Base-by-base conservation (phyloP, 53 echinoderm and acorn worm genomes). In the Glandiceps talaboti region DNA sequence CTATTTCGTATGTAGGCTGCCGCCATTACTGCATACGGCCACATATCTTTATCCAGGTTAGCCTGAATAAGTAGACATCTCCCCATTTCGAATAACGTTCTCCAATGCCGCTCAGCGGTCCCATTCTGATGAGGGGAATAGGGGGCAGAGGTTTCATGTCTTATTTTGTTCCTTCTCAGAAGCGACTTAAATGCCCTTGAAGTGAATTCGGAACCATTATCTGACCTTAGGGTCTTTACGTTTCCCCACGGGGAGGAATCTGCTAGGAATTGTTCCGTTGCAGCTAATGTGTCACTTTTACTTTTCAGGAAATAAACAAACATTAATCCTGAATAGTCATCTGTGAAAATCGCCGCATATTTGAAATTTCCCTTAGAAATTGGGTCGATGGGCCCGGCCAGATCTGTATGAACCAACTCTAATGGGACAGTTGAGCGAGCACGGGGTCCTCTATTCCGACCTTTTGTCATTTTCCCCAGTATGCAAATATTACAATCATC, bases 61-160 rank as follows among this genome's bases (percentile, higher is more conserved):
- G 82, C 73, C 27, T 82, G 73, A 75, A 78, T 25, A 29, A 86
- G 64, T 76, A 78, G 27, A 82, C 86, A 82, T 74, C 86, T 86
- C 1, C 76, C 78, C 82, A 86, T 86, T 0, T 86, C 82, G 77
- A 86, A 86, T 1, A 86, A 32, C 26, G 86, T 82, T 28, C 86
- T 76, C 86, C 86, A 86, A 1, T 76, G 32, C 74, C 86, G 82
- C 30, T 86, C 82, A 1, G 74, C 86, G 0, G 86, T 86, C 26
- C 86, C 86, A 73, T 86, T 86, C 74, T 86, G 86, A 28, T 86
- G 86, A 27, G 86, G 86, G 29, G 86, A 86, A 72, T 86, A 76
- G 33, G 86, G 86, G 27, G 86, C 64, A n/a, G 77, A 76, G 28
- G 77, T 86, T 73, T 86, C 86, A 76, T 85, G 86, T 76, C 81